Evolutionary conservation across 1,140 invertebrate species (phyloP), one percentile per base, ranked within the genome.

Genomic region (Heliconius congener): DNA sequence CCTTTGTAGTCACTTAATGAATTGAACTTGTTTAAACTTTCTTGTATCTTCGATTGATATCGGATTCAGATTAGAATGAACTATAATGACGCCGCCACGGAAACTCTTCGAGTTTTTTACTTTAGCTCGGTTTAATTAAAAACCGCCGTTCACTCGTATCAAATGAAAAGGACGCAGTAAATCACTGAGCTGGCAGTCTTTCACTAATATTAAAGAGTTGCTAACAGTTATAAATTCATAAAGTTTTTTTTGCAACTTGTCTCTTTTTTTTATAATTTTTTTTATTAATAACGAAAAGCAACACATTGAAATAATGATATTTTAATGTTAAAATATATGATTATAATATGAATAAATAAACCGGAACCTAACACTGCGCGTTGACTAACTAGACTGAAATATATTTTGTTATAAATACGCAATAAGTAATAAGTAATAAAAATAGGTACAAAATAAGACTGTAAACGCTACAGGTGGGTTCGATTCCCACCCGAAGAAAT

Each of bases 11-110:
- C 34, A 83, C 80, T 88, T 91, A 91, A 91, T 90, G 87, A 92
- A 92, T 90, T 88, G 89, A 87, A 90, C 84, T 91, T 87, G 89
- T 88, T 88, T 83, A 87, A 88, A 91, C 85, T 90, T 91, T 79
- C 84, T 87, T 85, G 85, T 90, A 88, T 88, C 86, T 83, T 74
- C 75, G 73, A 73, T 74, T 82, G 87, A 86, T 88, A 90, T 90
- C 85, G 84, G 83, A 86, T 85, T 88, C 84, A 86, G 84, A 90
- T 87, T 81, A 81, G 76, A 85, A 80, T 76, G 81, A 85, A 86
- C 78, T 79, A 79, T 90, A 90, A 89, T 89, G 87, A 89, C 85
- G 79, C 75, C 81, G 75, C 71, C 82, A 79, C 81, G 87, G 73
- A 73, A 87, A 83, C 75, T 78, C 60, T 75, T 82, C 60, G 81